Evolutionary conservation across 2,113 vertebrate species (phyloP).

Genomic region (Cephalopholis sonnerati): DNA sequence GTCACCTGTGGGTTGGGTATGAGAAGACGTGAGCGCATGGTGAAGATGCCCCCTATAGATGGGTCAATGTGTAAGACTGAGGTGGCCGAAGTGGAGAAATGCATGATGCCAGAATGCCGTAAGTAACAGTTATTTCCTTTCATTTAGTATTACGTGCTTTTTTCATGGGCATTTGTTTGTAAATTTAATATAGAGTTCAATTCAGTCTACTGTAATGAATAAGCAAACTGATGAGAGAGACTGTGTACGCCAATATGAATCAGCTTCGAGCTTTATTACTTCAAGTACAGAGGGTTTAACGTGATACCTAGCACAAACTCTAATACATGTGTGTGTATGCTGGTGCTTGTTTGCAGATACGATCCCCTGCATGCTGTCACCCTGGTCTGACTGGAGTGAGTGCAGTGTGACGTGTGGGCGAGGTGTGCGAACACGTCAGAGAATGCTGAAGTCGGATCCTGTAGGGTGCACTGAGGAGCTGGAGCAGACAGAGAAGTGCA

Average conservation of each 20-base stretch:
- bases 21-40: conserved; percentile 92
- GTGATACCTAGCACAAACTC: background rate
- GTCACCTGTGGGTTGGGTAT: conserved; percentile 94
- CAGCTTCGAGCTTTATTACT: background rate
- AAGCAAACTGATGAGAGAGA: background rate
- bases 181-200: background rate
- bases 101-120: conserved; percentile 98
- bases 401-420: conserved; percentile 95
- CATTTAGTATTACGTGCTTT: background rate
- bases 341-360: conserved; percentile 82
- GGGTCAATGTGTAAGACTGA: conserved; percentile 93
- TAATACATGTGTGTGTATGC: background rate
- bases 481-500: conserved; percentile 95
- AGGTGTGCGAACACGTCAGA: conserved; percentile 89
- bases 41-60: conserved; percentile 94
- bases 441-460: conserved; percentile 95
- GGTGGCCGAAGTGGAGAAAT: conserved; percentile 93
- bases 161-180: background rate
- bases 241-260: background rate
- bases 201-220: background rate
- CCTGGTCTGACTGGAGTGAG: conserved; percentile 96
- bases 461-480: conserved; percentile 92
- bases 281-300: background rate
- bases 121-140: conserved; percentile 72
- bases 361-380: conserved; percentile 92